Conservation (phyloP, 2,888 invertebrate genomes). For the Ochropleura plecta region DNA sequence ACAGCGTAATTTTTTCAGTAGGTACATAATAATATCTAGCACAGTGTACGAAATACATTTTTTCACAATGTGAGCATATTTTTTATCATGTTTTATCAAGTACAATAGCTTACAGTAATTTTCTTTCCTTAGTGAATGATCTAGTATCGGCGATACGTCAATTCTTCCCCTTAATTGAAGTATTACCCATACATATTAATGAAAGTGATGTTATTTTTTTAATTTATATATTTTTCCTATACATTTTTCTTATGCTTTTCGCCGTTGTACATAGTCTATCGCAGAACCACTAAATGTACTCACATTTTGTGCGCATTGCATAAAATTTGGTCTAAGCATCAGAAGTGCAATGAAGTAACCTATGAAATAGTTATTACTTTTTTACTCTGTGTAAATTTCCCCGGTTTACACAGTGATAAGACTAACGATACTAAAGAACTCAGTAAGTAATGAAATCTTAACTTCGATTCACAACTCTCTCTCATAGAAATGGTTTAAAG, state of each 20-base stretch:
- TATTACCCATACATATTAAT: conserved; percentile 78
- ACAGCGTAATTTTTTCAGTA: conserved; percentile 87
- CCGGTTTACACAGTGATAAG: conserved; percentile 85
- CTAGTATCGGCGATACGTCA: conserved; percentile 80
- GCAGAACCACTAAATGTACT: conserved; percentile 67
- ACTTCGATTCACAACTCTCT: conserved; percentile 85
- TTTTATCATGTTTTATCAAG: conserved; percentile 72
- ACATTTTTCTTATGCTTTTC: conserved; percentile 58
- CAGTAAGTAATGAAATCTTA: conserved; percentile 71
- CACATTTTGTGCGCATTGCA: conserved; percentile 86
- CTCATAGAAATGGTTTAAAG: conserved; percentile 75
- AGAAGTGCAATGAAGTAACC: conserved; percentile 81
- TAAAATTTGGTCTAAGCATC: conserved; percentile 82
- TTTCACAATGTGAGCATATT: conserved; percentile 87
- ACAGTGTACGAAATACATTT: conserved; percentile 86
- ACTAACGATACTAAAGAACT: conserved; percentile 74
- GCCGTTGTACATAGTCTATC: conserved; percentile 62
- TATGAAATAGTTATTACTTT: conserved; percentile 67
- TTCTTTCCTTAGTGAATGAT: conserved; percentile 74
- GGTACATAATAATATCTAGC: conserved; percentile 84
- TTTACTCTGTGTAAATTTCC: conserved; percentile 87
- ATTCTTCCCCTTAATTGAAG: conserved; percentile 90
- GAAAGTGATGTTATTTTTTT: conserved; percentile 64
- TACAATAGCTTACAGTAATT: conserved; percentile 81
- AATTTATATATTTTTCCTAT: conserved; percentile 65